Evolutionary conservation across 1,140 invertebrate species (phyloP).

Genomic region (Schmidtea mediterranea): DNA sequence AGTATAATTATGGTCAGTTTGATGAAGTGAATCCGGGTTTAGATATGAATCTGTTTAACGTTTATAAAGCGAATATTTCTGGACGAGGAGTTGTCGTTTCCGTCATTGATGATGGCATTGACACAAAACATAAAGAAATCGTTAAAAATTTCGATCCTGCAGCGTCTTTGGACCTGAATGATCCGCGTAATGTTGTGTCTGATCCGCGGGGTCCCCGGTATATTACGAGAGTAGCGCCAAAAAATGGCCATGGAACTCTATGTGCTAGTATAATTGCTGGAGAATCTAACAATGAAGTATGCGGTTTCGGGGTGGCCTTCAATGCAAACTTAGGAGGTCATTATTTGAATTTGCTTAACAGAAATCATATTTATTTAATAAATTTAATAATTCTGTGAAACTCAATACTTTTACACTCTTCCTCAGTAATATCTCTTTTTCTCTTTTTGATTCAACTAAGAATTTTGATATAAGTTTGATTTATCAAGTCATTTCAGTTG

Average conservation of each 20-base stretch:
- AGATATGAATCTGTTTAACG: conserved; percentile 15
- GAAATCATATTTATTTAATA: too few species aligned
- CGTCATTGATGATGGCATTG: conserved; percentile 15
- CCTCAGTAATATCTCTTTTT: too few species aligned
- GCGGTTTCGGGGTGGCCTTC: conserved; percentile 81
- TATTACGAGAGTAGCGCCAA: too few species aligned
- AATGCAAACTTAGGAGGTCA: conserved; percentile 65
- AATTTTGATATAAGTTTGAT: too few species aligned
- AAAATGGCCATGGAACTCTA: conserved; percentile 56
- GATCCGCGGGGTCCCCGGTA: too few species aligned
- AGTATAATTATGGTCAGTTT: conserved; percentile 10
- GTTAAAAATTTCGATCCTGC: conserved; percentile 12
- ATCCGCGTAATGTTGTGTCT: neutral
- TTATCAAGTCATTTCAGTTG: too few species aligned
- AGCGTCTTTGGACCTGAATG: neutral
- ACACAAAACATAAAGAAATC: conserved; percentile 13
- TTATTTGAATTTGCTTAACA: too few species aligned
- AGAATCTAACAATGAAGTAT: conserved; percentile 74
- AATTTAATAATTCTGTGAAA: too few species aligned
- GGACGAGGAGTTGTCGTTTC: conserved; percentile 12
- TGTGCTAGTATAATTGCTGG: conserved; percentile 98
- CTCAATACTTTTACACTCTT: too few species aligned
- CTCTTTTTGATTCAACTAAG: too few species aligned
- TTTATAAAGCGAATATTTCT: conserved; percentile 12
- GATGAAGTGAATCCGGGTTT: conserved; percentile 8